Evolutionary conservation across 2,888 invertebrate genomes (phyloP).

Genomic region (Craniophora ligustri): DNA sequence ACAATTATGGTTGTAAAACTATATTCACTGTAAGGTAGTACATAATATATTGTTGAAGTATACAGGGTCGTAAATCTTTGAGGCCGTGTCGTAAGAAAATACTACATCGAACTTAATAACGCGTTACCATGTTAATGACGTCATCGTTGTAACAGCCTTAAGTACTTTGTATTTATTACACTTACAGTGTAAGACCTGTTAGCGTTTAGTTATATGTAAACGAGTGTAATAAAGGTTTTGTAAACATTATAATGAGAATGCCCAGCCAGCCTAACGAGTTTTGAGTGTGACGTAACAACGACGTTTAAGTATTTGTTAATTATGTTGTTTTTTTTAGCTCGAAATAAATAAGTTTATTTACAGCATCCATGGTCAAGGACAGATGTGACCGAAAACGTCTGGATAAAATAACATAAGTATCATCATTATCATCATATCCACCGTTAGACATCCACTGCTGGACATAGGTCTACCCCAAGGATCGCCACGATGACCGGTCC

Average conservation of each 20-base stretch:
- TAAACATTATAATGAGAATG: conserved; percentile 1
- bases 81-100: conserved; percentile 12
- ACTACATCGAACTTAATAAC: conserved; percentile 16
- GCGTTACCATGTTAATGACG: conserved; percentile 22
- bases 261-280: neutral
- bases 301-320: neutral
- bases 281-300: neutral
- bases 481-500: too few relatives aligned
- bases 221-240: neutral
- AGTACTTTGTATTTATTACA: neutral
- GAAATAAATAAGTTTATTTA: too few relatives aligned
- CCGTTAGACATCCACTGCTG: too few relatives aligned
- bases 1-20: neutral
- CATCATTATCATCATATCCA: too few relatives aligned
- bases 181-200: neutral
- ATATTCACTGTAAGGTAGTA: too few relatives aligned
- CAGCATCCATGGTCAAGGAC: too few relatives aligned
- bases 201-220: neutral
- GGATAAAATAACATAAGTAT: too few relatives aligned
- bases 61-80: conserved; percentile 26
- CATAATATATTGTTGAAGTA: too few relatives aligned
- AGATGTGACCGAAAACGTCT: too few relatives aligned
- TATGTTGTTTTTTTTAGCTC: too few relatives aligned
- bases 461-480: too few relatives aligned
- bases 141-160: conserved; percentile 8